These are phyloP conservation scores for Epinotia nisella DNA, from an alignment of 2,888 invertebrate species.

Conservation along the genomic window DNA sequence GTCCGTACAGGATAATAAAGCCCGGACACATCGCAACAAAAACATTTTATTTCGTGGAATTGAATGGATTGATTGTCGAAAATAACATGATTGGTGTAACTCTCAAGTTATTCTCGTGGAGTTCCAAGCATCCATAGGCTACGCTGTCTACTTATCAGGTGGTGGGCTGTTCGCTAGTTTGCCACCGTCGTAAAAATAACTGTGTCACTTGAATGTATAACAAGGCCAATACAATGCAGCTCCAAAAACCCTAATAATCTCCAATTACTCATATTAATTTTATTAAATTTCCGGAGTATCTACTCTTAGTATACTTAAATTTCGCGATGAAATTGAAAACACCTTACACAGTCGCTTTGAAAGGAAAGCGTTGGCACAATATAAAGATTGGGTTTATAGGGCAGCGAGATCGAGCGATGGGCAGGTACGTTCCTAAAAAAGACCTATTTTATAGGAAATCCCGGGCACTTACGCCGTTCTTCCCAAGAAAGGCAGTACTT, in stretches of 20 bases:
- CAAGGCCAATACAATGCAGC: conserved; percentile 34
- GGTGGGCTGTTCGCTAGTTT: background rate
- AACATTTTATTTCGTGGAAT: background rate
- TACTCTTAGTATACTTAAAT: conserved; percentile 64
- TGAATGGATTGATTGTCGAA: background rate
- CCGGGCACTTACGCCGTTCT: conserved; percentile 42
- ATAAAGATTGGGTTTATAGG: conserved; percentile 77
- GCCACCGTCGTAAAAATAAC: background rate
- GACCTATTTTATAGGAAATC: conserved; percentile 43
- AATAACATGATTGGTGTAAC: background rate
- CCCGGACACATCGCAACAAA: background rate
- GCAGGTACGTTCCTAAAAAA: conserved; percentile 58
- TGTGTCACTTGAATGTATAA: background rate
- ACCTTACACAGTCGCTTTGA: conserved; percentile 57
- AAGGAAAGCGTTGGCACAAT: conserved; percentile 72
- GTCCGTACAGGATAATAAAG: background rate
- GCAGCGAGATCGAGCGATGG: conserved; percentile 51
- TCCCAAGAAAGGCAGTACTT: conserved; percentile 12
- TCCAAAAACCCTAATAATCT: conserved; percentile 67
- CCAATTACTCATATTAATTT: conserved; percentile 74
- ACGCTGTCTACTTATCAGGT: background rate
- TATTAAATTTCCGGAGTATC: conserved; percentile 69
- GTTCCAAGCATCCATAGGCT: background rate
- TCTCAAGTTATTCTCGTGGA: background rate
- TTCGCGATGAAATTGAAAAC: conserved; percentile 77